A percentile compares a stretch with the other conserved stretches of the same genome.
phyloP scores from a whole-genome alignment of 30 jellyfish, hydroid and myxozoan species.

The Hydractinia echinata region DNA sequence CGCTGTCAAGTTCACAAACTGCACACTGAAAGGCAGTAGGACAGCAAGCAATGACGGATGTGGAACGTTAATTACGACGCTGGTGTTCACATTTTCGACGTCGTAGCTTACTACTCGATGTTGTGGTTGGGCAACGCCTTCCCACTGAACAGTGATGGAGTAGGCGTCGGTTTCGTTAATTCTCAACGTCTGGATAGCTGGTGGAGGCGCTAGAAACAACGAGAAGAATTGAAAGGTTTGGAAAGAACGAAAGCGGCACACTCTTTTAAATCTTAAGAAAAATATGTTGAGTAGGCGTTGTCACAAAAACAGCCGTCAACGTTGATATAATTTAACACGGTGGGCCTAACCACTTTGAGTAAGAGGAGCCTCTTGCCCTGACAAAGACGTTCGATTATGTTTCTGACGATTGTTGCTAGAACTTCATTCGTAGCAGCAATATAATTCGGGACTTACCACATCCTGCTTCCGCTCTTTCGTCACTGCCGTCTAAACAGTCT shows the following conservation, averaged over 20 bases:
- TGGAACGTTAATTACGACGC: neutral
- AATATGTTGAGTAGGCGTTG: no score
- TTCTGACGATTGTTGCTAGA: no score
- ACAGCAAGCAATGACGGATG: neutral
- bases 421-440: no score
- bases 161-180: neutral
- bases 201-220: neutral
- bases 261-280: no score
- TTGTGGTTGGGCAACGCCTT: neutral
- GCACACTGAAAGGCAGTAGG: neutral
- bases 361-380: no score
- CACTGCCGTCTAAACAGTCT: slow-evolving; percentile 17
- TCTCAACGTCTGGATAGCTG: neutral
- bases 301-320: no score
- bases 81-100: slow-evolving; percentile 1
- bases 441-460: slow-evolving; percentile 1
- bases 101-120: neutral
- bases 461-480: neutral
- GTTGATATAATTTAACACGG: no score
- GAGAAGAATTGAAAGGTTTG: no score
- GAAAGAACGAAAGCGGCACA: no score
- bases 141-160: neutral
- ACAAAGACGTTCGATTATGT: no score
- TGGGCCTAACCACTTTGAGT: no score
- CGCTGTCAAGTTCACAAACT: neutral